phyloP scores from a whole-genome alignment of 2,888 invertebrate species.

The Rhamphomyia laevipes region DNA sequence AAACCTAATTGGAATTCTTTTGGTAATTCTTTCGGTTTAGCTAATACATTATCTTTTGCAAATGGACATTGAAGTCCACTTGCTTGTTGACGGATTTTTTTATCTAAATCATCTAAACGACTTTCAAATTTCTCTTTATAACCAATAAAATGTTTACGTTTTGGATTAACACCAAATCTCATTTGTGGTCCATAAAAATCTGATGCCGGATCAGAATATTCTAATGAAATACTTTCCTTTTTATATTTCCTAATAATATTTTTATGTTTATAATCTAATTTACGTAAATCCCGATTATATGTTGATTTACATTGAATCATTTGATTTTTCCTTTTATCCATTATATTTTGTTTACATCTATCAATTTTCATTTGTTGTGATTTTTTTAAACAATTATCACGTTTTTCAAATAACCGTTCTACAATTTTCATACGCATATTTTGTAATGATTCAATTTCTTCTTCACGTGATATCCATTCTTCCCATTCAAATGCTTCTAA shows the following conservation, averaged over 20 bases:
- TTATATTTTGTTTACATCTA: slow-evolving; percentile 40
- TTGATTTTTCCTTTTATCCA: slow-evolving; percentile 43
- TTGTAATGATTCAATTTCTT: slow-evolving; percentile 63
- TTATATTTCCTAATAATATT: slow-evolving; percentile 35
- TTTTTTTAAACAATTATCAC: slow-evolving; percentile 16
- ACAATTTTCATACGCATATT: slow-evolving; percentile 48
- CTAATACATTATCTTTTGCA: slow-evolving; percentile 26
- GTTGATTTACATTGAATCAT: slow-evolving; percentile 41
- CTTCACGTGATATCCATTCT: slow-evolving; percentile 72
- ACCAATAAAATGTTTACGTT: slow-evolving; percentile 41
- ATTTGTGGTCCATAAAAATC: slow-evolving; percentile 52
- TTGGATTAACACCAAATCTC: slow-evolving; percentile 53
- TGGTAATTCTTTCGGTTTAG: slow-evolving; percentile 27
- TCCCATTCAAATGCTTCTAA: slow-evolving; percentile 70
- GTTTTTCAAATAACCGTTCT: slow-evolving; percentile 46
- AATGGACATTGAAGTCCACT: slow-evolving; percentile 24
- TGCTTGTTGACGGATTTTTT: slow-evolving; percentile 19
- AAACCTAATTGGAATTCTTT: slow-evolving; percentile 31
- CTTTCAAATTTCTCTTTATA: slow-evolving; percentile 26
- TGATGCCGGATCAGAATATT: slow-evolving; percentile 46
- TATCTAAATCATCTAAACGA: slow-evolving; percentile 29
- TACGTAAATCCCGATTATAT: slow-evolving; percentile 39
- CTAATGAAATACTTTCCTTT: slow-evolving; percentile 38
- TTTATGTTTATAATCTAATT: slow-evolving; percentile 36
- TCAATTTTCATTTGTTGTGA: slow-evolving; percentile 36